These are phyloP conservation scores for Phataginus tricuspis DNA, from an alignment of 2,797 vertebrate genomes.

Conservation along the genomic window DNA sequence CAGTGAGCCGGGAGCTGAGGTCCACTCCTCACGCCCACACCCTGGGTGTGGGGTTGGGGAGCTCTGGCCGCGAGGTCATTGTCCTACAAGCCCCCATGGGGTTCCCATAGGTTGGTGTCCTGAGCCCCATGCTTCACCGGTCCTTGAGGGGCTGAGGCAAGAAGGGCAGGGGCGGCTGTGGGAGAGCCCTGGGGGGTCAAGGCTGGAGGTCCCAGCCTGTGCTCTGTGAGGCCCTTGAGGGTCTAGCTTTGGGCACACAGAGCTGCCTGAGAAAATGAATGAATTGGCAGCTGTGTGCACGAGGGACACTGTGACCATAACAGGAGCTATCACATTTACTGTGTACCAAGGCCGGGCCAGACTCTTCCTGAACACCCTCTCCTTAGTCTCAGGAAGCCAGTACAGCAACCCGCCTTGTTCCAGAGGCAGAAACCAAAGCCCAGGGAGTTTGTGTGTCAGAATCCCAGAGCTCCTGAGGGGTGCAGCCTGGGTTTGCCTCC, in stretches of 20 bases:
- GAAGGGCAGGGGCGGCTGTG: background rate
- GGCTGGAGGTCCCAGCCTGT: background rate
- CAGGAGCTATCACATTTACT: background rate
- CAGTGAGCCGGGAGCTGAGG: conserved; percentile 2
- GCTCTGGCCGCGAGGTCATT: background rate
- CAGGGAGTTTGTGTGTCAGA: background rate
- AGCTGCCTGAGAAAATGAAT: background rate
- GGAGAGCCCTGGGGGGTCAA: background rate
- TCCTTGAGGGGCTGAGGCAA: background rate
- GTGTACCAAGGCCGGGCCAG: background rate
- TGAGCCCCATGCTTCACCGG: background rate
- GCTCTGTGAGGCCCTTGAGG: background rate
- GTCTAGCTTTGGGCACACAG: background rate
- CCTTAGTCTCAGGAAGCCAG: background rate
- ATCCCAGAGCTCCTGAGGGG: background rate
- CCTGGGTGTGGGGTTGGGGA: background rate
- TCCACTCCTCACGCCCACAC: background rate
- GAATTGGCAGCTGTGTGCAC: background rate
- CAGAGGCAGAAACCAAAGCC: background rate
- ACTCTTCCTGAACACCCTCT: background rate
- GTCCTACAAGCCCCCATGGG: background rate
- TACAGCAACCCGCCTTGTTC: too few species aligned
- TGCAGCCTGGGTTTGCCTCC: background rate
- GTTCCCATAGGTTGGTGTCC: background rate
- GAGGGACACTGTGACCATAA: background rate